phyloP scores from a whole-genome alignment of 2,888 invertebrate genomes.

The Steinernema hermaphroditum region DNA sequence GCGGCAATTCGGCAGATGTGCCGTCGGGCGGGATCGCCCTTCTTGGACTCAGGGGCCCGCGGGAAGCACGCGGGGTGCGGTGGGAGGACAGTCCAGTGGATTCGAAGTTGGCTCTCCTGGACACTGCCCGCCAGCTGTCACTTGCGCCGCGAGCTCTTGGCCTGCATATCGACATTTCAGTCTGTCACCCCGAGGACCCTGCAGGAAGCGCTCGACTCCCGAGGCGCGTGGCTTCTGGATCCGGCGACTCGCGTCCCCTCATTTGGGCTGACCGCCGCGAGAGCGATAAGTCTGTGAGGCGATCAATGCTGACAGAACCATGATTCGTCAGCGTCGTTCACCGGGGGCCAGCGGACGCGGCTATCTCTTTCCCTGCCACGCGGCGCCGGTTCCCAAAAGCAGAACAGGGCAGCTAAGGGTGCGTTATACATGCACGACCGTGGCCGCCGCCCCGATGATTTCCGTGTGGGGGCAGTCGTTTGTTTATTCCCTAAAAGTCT shows the following conservation, averaged over 20 bases:
- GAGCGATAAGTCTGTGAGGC: constrained; percentile 3
- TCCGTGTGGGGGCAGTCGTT: too few relatives aligned
- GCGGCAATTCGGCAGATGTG: constrained; percentile 23
- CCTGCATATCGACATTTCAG: constrained; percentile 7
- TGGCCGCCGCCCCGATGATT: too few relatives aligned
- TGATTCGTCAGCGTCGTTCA: constrained; percentile 15
- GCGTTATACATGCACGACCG: not conserved
- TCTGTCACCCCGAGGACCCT: not conserved
- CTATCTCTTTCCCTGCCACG: not conserved
- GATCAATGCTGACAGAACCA: constrained; percentile 10
- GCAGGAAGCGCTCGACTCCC: too few relatives aligned
- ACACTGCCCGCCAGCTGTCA: constrained; percentile 22
- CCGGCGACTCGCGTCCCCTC: not conserved
- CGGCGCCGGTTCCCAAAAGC: not conserved
- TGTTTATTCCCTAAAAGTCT: too few relatives aligned
- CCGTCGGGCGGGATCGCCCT: not conserved
- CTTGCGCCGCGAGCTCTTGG: not conserved
- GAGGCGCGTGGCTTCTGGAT: not conserved
- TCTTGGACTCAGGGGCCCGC: too few relatives aligned
- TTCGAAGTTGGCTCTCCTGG: not conserved
- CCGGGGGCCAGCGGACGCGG: constrained; percentile 13
- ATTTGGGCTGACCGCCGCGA: not conserved
- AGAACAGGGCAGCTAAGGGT: not conserved
- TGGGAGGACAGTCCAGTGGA: too few relatives aligned
- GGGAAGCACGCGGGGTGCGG: too few relatives aligned